A percentile compares a stretch with the other conserved stretches of the same genome.
Evolutionary conservation across 2,888 invertebrate genomes (phyloP).

Genomic region (Rhagonycha lutea): DNA sequence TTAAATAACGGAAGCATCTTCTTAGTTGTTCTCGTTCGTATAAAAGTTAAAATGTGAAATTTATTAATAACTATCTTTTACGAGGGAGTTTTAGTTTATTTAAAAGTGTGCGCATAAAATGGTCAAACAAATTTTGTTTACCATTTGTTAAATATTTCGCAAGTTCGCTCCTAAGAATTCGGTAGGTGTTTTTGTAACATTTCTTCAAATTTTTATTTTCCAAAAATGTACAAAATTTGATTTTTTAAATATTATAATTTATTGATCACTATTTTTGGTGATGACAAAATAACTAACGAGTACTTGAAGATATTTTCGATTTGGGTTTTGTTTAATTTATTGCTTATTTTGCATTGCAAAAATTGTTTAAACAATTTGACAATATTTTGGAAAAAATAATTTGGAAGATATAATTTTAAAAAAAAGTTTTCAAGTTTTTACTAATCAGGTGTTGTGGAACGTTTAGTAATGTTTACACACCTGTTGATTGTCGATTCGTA

Average conservation of each 20-base stretch:
- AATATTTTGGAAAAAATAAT: not conserved
- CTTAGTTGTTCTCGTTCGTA: not conserved
- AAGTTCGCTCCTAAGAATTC: conserved; percentile 46
- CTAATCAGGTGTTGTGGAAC: conserved; percentile 1
- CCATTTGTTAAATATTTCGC: conserved; percentile 8
- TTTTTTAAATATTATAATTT: conserved; percentile 15
- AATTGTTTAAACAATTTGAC: not conserved
- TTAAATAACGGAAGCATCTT: not conserved
- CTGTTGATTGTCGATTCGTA: conserved; percentile 8
- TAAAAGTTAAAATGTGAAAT: conserved; percentile 3
- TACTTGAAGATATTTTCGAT: conserved; percentile 1
- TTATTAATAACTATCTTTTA: conserved; percentile 1
- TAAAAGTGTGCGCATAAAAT: not conserved
- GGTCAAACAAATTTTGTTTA: not conserved
- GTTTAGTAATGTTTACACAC: conserved; percentile 4
- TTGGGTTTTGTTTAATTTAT: conserved; percentile 13
- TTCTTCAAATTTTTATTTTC: not conserved
- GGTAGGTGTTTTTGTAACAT: conserved; percentile 43
- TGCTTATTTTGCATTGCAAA: conserved; percentile 3
- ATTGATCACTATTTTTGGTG: conserved; percentile 42
- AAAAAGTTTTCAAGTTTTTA: not conserved
- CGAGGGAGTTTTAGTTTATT: not conserved
- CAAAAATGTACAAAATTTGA: conserved; percentile 13
- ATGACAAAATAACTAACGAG: conserved; percentile 32
- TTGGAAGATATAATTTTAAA: not conserved